Percentiles rank a stretch among this genome's conserved stretches.
These are phyloP conservation scores for Entomobrya proxima DNA, from an alignment of 2,888 invertebrate genomes.

Conservation along the genomic window DNA sequence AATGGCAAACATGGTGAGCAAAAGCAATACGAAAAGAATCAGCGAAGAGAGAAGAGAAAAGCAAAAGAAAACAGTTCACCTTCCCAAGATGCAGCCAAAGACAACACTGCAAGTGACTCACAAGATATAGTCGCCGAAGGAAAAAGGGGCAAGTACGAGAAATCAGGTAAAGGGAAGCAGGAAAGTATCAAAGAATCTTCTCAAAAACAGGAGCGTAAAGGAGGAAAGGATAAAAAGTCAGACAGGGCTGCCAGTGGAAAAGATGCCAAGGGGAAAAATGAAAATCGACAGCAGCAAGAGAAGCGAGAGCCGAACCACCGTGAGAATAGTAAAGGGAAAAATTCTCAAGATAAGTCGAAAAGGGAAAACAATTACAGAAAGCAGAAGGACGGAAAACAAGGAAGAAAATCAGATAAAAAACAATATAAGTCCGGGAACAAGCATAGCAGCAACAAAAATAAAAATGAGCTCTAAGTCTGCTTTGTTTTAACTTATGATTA, in stretches of 20 bases:
- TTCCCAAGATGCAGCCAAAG: neutral
- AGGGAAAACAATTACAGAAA: constrained; percentile 2
- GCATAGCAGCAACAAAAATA: neutral
- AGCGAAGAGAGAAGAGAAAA: neutral
- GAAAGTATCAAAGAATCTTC: neutral
- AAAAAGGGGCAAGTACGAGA: constrained; percentile 9
- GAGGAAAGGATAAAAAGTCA: neutral
- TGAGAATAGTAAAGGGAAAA: neutral
- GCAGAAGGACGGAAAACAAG: neutral
- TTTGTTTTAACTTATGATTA: neutral
- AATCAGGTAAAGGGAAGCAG: constrained; percentile 14
- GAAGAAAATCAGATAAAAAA: neutral
- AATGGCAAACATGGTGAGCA: neutral
- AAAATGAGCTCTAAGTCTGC: neutral
- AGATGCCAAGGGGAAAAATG: constrained; percentile 10
- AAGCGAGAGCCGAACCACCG: neutral
- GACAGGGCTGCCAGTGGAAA: neutral
- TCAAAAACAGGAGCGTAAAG: neutral
- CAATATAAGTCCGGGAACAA: neutral
- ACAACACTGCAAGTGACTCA: neutral
- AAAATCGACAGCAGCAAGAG: constrained; percentile 8
- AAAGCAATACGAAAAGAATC: neutral
- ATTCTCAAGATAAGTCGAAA: constrained; percentile 5
- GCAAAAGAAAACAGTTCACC: neutral
- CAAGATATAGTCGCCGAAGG: neutral